Base-by-base conservation (phyloP, 2,888 invertebrate genomes). In the Scelioninae gen. 2 region DNA sequence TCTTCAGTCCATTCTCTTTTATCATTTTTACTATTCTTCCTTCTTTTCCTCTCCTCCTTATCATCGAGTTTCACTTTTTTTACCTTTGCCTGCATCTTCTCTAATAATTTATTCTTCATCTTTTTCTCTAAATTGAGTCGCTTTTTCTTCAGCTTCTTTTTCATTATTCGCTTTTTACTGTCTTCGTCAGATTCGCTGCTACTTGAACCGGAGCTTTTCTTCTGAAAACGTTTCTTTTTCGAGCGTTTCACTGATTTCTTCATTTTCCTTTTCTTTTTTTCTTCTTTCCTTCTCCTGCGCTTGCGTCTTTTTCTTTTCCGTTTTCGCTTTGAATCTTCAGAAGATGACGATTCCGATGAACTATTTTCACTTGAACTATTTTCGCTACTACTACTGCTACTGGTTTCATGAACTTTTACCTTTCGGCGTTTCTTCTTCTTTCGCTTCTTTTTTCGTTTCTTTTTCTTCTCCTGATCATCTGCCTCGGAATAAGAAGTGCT, bases 171-270 rank as follows among this genome's bases (percentile, higher is more conserved):
- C 37, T 75, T 75, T 13, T 73, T 73, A 18, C 61, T 45, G 1
- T 61, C 74, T 2, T 69, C 78, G 6, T 84, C 80, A 0, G 82
- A 83, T 18, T 84, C 83, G 2, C 81, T 82, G 37, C 82, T 83
- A 16, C 81, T 83, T 1, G 83, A 83, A 10, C 81, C 82, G 0
- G 75, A 75, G 0, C 79, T 76, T 60, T 81, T 84, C 65, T 79
- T 84, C 46, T 80, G 18, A 69, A 68, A 22, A 63, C 75, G 76
- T 31, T 79, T 82, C 52, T 77, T 82, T 52, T 78, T 81, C 48
- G 79, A 81, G 0, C 67, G 46, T 11, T 68, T 65, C 2, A 41
- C 35, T 4, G 63, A 58, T 1, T 48, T 7, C 43, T 67, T 74
- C 70, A 72, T 46, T 77, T 80, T 65, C 78, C 80, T 46, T 65